A percentile compares a stretch with the other conserved stretches of the same genome.
phyloP scores from a whole-genome alignment of 2,888 invertebrate species.

The Nebria salina region DNA sequence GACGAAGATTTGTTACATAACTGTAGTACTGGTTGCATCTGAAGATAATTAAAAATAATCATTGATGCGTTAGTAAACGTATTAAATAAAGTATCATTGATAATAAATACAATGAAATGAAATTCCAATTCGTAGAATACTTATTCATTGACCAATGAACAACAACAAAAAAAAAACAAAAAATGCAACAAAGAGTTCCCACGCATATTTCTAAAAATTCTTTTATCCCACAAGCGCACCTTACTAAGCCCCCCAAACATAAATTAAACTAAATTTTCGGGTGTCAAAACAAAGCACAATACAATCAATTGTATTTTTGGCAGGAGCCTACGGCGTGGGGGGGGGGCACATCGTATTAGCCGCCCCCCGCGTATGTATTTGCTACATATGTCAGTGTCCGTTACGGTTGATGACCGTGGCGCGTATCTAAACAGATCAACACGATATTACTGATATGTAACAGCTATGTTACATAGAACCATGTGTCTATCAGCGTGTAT shows the following conservation, averaged over 20 bases:
- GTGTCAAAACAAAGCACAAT: not conserved
- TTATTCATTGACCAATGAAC: not conserved
- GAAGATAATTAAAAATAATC: not conserved
- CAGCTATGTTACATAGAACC: not conserved
- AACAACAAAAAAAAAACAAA: too few relatives aligned
- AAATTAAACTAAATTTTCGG: not conserved
- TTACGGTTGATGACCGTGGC: not conserved
- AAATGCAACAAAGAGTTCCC: not conserved
- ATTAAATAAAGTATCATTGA: too few relatives aligned
- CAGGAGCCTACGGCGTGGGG: not conserved
- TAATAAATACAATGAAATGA: too few relatives aligned
- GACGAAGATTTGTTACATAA: not conserved
- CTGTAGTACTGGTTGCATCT: not conserved
- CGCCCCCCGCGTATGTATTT: not conserved
- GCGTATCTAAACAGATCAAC: not conserved
- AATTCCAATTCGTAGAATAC: not conserved
- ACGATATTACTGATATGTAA: not conserved
- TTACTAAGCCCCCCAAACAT: not conserved
- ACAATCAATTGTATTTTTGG: not conserved
- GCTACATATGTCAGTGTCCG: not conserved
- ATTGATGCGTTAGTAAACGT: too few relatives aligned
- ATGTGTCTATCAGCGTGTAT: not conserved
- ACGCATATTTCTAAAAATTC: not conserved
- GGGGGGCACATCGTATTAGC: not conserved
- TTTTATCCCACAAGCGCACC: not conserved